Conservation (phyloP, 2,113 vertebrate genomes). For the Melanotaenia duboulayi region DNA sequence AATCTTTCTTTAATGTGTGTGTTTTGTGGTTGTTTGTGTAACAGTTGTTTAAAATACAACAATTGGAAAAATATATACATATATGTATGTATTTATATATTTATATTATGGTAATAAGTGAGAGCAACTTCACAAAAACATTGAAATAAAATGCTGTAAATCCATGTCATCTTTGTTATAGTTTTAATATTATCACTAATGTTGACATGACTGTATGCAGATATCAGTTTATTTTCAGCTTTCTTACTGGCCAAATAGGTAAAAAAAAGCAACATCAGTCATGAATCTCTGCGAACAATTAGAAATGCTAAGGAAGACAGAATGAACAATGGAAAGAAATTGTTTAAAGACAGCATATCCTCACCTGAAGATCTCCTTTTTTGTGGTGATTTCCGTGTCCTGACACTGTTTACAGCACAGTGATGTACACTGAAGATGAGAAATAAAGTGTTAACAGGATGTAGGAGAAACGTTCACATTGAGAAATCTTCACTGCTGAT, state of each 20-base stretch:
- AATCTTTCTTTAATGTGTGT: neutral
- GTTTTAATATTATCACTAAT: too few relatives aligned
- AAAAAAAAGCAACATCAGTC: too few relatives aligned
- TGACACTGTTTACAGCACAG: constrained; percentile 97
- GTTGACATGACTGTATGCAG: too few relatives aligned
- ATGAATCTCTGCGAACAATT: too few relatives aligned
- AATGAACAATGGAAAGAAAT: neutral
- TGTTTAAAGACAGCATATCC: neutral
- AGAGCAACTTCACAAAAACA: too few relatives aligned
- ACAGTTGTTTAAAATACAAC: neutral
- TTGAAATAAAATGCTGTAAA: too few relatives aligned
- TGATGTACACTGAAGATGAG: constrained; percentile 89
- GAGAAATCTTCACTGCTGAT: neutral
- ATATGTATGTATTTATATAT: too few relatives aligned
- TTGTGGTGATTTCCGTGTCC: constrained; percentile 97
- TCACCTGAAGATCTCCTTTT: constrained; percentile 99
- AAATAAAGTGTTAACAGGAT: constrained; percentile 5
- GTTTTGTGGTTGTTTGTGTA: neutral
- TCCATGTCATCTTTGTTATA: too few relatives aligned
- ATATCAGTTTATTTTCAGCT: too few relatives aligned
- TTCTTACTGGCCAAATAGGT: too few relatives aligned
- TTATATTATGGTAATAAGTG: too few relatives aligned
- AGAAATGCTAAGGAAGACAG: neutral
- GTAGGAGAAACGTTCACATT: neutral
- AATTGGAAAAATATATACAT: too few relatives aligned